These are phyloP conservation scores for Sebastes wilsoni DNA, from an alignment of 2,797 vertebrate species.

Conservation along the genomic window DNA sequence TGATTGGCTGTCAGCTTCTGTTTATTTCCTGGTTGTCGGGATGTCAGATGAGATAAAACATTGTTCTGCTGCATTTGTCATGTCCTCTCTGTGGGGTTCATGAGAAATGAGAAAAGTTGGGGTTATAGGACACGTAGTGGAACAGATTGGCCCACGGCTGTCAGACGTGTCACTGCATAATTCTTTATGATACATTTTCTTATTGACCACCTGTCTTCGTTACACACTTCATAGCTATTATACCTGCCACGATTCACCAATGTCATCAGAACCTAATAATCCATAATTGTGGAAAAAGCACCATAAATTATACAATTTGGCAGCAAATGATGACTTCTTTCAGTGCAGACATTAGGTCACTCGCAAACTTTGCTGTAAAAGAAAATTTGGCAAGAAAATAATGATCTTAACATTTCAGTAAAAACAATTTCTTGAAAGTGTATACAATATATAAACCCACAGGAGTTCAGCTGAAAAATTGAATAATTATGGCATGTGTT, in stretches of 20 bases:
- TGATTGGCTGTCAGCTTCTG: conserved; percentile 77
- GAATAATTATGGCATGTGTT: conserved; percentile 41
- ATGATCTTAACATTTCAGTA: background rate
- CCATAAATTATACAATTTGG: background rate
- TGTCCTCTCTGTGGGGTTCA: conserved; percentile 53
- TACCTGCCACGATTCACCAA: background rate
- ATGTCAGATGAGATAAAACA: conserved; percentile 73
- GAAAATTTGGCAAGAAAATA: conserved; percentile 7
- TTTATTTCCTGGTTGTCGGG: conserved; percentile 77
- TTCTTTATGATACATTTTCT: conserved; percentile 5
- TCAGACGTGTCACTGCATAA: conserved; percentile 21
- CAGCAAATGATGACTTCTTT: conserved; percentile 1
- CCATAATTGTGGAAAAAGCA: background rate
- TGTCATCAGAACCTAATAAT: background rate
- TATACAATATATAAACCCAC: background rate
- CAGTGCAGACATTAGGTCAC: conserved; percentile 32
- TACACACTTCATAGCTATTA: background rate
- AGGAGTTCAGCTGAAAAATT: conserved; percentile 19
- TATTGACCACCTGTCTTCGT: conserved; percentile 20
- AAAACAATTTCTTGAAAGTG: conserved; percentile 15
- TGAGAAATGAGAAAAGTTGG: conserved; percentile 67
- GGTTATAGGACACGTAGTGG: conserved; percentile 42
- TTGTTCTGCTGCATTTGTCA: conserved; percentile 66
- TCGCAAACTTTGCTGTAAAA: conserved; percentile 18
- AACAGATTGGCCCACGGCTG: conserved; percentile 47